Evolutionary conservation across 2,888 invertebrate species (phyloP), one percentile per base, ranked within the genome.

Genomic region (Amphipyra berbera): DNA sequence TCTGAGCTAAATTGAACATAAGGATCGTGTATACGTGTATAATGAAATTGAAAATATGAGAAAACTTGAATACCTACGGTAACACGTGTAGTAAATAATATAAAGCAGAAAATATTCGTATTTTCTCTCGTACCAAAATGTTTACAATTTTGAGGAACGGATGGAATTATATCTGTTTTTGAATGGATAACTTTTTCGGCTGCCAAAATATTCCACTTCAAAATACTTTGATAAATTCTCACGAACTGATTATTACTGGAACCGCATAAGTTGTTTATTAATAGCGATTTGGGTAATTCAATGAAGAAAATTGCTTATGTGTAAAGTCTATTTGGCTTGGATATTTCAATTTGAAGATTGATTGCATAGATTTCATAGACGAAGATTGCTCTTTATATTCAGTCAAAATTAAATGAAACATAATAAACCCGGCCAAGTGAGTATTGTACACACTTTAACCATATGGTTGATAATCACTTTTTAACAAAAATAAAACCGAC

Each of bases 261-360:
- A 52, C 10, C 9, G 27, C 35, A 27, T 60, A 49, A 48, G 21
- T 44, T 42, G 47, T 50, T 45, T 57, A 62, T 44, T 49, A 53
- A 63, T 37, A 48, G 41, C 35, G 21, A 21, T 35, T 65, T 54
- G 21, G 13, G 35, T 42, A 47, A 56, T 65, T 62, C 55, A 42
- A 42, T 14, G 9, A 14, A 38, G 41, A 12, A 61, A 59, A 54
- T 66, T 61, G 35, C 37, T 54, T 38, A 48, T 48, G 3, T 3
- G 21, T 21, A 21, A 21, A 21, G 3, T 21, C 21, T n/a, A n/a
- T n/a, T n/a, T n/a, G n/a, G n/a, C n/a, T n/a, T n/a, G n/a, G 61
- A 71, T 73, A 68, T 73, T 70, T 68, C 64, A 66, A 72, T 76
- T 74, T 67, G 68, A 50, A 74, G 71, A 74, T 72, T 80, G 70